Conservation (phyloP, 2,797 vertebrate genomes). For the Arvicola amphibius region DNA sequence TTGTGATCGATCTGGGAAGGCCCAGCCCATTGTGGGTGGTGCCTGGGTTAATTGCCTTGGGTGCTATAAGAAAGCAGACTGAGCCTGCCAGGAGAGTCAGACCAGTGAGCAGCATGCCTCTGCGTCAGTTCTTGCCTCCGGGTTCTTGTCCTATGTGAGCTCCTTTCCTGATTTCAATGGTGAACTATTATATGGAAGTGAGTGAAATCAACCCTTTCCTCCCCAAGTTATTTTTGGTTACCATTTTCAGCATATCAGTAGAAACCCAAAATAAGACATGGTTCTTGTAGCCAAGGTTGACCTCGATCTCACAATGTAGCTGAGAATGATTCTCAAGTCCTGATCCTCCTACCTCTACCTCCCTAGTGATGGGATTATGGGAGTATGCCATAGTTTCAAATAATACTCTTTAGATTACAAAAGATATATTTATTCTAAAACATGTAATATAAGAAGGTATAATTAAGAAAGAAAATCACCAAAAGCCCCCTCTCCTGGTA, state of each 20-base stretch:
- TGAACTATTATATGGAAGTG: background rate
- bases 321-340: background rate
- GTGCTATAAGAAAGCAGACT: background rate
- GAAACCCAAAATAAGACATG: background rate
- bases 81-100: background rate
- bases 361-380: background rate
- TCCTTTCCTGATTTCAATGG: background rate
- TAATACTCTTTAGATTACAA: background rate
- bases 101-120: background rate
- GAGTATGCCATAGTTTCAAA: background rate
- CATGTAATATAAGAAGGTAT: background rate
- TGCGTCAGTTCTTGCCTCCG: background rate
- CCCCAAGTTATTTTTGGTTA: background rate
- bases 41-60: background rate
- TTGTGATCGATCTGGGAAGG: background rate
- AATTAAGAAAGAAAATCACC: constrained; percentile 20
- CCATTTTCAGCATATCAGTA: background rate
- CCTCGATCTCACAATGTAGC: background rate
- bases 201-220: background rate
- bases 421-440: constrained; percentile 25
- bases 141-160: background rate
- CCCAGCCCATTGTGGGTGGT: background rate
- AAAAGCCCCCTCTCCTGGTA: background rate
- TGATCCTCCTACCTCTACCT: background rate
- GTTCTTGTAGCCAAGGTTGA: background rate